phyloP scores from a whole-genome alignment of 2,888 invertebrate species.

The Ophonus ardosiacus region DNA sequence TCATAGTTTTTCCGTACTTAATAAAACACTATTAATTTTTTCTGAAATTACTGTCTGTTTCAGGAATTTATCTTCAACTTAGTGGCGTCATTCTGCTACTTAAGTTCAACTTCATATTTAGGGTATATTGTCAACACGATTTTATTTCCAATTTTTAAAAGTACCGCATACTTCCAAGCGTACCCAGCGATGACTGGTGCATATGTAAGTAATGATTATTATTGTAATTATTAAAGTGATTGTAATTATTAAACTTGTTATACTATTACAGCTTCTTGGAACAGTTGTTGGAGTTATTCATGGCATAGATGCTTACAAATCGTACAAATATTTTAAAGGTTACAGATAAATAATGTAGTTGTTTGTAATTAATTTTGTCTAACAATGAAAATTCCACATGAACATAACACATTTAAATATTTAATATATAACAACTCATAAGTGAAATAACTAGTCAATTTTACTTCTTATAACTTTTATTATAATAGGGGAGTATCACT shows the following conservation, averaged over 20 bases:
- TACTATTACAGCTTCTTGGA: slow-evolving; percentile 85
- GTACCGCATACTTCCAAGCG: slow-evolving; percentile 86
- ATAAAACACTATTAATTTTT: not conserved
- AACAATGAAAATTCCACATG: not conserved
- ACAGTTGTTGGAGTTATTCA: slow-evolving; percentile 86
- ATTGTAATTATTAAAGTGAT: not conserved
- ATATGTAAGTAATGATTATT: slow-evolving; percentile 82
- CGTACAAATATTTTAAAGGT: slow-evolving; percentile 83
- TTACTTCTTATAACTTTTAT: too few relatives aligned
- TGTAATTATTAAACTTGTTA: slow-evolving; percentile 61
- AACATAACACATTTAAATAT: not conserved
- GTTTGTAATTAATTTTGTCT: not conserved
- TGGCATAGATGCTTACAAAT: slow-evolving; percentile 87
- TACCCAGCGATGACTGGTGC: slow-evolving; percentile 94
- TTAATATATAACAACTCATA: too few relatives aligned
- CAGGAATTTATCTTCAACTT: slow-evolving; percentile 90
- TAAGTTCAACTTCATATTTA: slow-evolving; percentile 88
- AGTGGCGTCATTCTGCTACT: slow-evolving; percentile 86
- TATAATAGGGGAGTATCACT: too few relatives aligned
- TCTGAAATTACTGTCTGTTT: slow-evolving; percentile 69
- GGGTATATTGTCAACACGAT: slow-evolving; percentile 87
- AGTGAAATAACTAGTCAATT: too few relatives aligned
- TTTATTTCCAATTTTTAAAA: slow-evolving; percentile 85
- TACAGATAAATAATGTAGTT: slow-evolving; percentile 75
- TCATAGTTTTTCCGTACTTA: not conserved